These are phyloP conservation scores for Drosophila borealis DNA, from an alignment of 2,888 invertebrate genomes.

Conservation along the genomic window DNA sequence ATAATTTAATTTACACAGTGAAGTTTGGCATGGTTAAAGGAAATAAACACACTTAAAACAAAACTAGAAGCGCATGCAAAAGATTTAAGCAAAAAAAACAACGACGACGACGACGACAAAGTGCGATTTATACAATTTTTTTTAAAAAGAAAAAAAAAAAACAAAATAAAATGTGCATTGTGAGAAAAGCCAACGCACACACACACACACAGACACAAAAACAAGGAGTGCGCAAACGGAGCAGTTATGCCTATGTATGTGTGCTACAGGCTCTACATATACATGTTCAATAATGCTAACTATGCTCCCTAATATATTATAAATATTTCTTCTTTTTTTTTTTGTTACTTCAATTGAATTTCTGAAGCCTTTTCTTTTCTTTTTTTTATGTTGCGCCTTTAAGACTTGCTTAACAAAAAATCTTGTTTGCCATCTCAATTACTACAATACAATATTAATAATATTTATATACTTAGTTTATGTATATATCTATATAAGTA, in stretches of 20 bases:
- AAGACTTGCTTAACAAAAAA: slow-evolving; percentile 63
- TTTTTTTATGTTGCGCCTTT: slow-evolving; percentile 53
- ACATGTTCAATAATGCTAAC: slow-evolving; percentile 76
- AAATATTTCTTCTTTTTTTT: slow-evolving; percentile 35
- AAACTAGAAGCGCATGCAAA: slow-evolving; percentile 23
- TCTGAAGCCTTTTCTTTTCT: slow-evolving; percentile 23
- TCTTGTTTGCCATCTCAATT: slow-evolving; percentile 42
- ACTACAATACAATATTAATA: slow-evolving; percentile 62
- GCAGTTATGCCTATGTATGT: slow-evolving; percentile 28
- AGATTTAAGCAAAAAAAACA: slow-evolving; percentile 3
- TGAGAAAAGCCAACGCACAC: slow-evolving; percentile 21
- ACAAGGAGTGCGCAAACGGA: slow-evolving; percentile 35
- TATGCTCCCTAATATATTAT: slow-evolving; percentile 57
- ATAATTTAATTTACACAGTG: slow-evolving; percentile 41
- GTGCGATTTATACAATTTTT: slow-evolving; percentile 61
- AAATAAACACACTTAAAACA: slow-evolving; percentile 20
- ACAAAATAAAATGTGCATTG: slow-evolving; percentile 30
- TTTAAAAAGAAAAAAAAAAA: slow-evolving; percentile 32
- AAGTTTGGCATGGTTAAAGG: slow-evolving; percentile 41
- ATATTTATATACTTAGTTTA: slow-evolving; percentile 51
- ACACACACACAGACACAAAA: slow-evolving; percentile 7
- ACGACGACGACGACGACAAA: slow-evolving; percentile 51
- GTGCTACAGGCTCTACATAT: slow-evolving; percentile 59
- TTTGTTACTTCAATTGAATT: slow-evolving; percentile 17
- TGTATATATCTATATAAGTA: slow-evolving; percentile 43